These are phyloP conservation scores for Neria commutata DNA, from an alignment of 2,888 invertebrate species.

Conservation along the genomic window DNA sequence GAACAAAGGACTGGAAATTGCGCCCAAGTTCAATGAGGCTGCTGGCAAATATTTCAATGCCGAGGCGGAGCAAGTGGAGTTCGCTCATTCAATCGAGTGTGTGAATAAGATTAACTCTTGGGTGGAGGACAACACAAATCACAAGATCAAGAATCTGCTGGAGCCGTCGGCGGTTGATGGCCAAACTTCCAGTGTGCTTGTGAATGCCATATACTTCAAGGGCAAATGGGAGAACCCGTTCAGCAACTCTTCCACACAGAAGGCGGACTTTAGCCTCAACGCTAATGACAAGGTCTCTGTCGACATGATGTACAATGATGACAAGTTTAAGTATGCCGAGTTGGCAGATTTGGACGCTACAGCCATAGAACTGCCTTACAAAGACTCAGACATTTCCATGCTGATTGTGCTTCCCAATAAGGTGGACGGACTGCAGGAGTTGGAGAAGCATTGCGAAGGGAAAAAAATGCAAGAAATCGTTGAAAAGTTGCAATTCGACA, in stretches of 20 bases:
- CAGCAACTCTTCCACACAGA: slow-evolving; percentile 65
- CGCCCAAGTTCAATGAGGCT: slow-evolving; percentile 65
- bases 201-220: slow-evolving; percentile 91
- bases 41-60: slow-evolving; percentile 70
- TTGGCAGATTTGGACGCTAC: slow-evolving; percentile 64
- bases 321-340: slow-evolving; percentile 63
- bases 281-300: slow-evolving; percentile 63
- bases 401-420: slow-evolving; percentile 76
- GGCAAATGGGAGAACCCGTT: slow-evolving; percentile 78
- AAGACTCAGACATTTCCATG: slow-evolving; percentile 73
- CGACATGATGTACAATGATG: slow-evolving; percentile 74
- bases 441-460: slow-evolving; percentile 69
- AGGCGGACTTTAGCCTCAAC: slow-evolving; percentile 70
- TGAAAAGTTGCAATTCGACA: slow-evolving; percentile 61
- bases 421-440: slow-evolving; percentile 67
- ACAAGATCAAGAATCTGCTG: slow-evolving; percentile 81
- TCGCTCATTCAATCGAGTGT: slow-evolving; percentile 63
- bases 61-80: slow-evolving; percentile 69
- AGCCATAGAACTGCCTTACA: slow-evolving; percentile 76
- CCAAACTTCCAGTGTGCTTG: slow-evolving; percentile 72
- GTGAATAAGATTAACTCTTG: slow-evolving; percentile 76
- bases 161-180: slow-evolving; percentile 64
- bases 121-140: slow-evolving; percentile 79
- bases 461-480: slow-evolving; percentile 65
- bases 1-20: slow-evolving; percentile 65